These are phyloP conservation scores for Chromobotia macracanthus DNA, from an alignment of 2,797 vertebrate species.

Conservation along the genomic window DNA sequence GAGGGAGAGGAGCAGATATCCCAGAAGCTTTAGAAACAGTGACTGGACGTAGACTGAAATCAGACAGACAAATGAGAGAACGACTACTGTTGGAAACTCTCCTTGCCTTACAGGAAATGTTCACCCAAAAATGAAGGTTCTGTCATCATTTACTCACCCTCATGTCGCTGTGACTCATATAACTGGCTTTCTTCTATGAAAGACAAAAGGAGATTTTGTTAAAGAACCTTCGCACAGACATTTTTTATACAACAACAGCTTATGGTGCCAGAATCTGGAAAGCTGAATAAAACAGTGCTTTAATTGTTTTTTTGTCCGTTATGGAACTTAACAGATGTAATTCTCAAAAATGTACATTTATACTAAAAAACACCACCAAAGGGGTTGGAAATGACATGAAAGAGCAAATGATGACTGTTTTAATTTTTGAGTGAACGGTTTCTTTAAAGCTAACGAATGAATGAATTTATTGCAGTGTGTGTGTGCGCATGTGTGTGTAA, in stretches of 20 bases:
- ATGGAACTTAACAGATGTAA: no score
- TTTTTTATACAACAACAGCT: background rate
- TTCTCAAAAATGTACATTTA: no score
- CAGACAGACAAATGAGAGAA: conserved; percentile 32
- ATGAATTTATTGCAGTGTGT: conserved; percentile 54
- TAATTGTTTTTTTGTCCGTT: no score
- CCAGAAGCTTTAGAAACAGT: conserved; percentile 29
- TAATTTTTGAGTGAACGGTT: conserved; percentile 3
- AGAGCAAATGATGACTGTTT: conserved; percentile 12
- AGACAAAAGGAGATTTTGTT: background rate
- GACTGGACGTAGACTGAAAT: conserved; percentile 40
- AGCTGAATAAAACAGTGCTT: no score
- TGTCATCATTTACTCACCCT: conserved; percentile 12
- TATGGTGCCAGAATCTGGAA: background rate
- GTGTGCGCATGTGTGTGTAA: conserved; percentile 40
- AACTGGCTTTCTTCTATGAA: background rate
- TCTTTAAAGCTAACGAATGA: conserved; percentile 45
- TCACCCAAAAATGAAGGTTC: background rate
- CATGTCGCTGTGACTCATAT: background rate
- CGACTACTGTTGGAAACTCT: conserved; percentile 13
- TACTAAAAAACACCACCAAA: background rate
- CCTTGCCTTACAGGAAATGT: conserved; percentile 6
- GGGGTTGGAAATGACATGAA: background rate
- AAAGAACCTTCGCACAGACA: background rate
- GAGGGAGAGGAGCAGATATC: conserved; percentile 45